A percentile compares a stretch with the other conserved stretches of the same genome.
Conservation (phyloP, 2,797 vertebrate species). For the Myotis planiceps region DNA sequence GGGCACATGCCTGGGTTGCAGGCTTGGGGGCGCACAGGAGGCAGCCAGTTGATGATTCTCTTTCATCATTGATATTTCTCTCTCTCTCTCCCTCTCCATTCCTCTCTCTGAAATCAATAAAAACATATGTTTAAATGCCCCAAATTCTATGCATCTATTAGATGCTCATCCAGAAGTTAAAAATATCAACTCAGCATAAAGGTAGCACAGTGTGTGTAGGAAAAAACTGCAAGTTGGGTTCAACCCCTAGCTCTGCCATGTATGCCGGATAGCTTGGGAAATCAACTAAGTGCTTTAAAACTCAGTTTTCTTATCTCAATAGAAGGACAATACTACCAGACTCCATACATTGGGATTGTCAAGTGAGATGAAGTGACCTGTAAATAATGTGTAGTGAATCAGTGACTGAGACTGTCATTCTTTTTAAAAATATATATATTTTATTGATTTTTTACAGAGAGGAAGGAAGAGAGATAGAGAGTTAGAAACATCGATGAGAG, state of each 20-base stretch:
- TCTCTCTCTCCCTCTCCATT: too few species aligned
- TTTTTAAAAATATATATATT: not conserved
- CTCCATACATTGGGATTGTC: not conserved
- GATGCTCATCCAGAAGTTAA: not conserved
- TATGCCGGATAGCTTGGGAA: not conserved
- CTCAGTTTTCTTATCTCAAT: constrained; percentile 31
- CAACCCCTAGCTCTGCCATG: not conserved
- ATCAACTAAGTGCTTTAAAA: not conserved
- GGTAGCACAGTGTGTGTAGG: not conserved
- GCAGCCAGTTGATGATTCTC: too few species aligned
- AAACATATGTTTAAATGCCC: not conserved
- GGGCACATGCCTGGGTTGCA: too few species aligned
- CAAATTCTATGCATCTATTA: not conserved
- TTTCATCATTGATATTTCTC: too few species aligned
- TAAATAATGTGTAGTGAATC: not conserved
- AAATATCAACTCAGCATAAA: not conserved
- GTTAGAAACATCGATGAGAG: too few species aligned
- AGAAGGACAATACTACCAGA: not conserved
- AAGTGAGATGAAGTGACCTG: constrained; percentile 40
- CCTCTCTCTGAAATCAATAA: too few species aligned
- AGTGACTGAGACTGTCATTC: not conserved
- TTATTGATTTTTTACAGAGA: too few species aligned
- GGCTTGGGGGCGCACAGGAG: too few species aligned
- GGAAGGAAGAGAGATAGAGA: too few species aligned
- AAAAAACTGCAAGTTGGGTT: not conserved